Evolutionary conservation across 2,797 vertebrate genomes (phyloP).

Genomic region (Sternarchorhynchus goeldii): DNA sequence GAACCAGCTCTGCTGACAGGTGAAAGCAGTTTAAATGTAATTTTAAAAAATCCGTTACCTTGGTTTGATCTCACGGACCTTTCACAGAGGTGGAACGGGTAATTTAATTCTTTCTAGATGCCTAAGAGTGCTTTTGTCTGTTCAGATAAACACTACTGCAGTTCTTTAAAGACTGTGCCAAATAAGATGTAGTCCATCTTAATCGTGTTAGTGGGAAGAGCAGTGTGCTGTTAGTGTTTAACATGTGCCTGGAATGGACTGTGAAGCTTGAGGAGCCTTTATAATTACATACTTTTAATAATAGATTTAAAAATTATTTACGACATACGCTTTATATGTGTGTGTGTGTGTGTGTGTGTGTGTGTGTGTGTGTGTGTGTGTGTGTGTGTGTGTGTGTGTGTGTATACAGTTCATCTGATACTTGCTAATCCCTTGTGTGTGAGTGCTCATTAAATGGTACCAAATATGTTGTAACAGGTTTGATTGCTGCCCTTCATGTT

Average conservation of each 20-base stretch:
- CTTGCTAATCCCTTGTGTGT: constrained; percentile 12
- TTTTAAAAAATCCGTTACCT: neutral
- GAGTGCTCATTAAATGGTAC: constrained; percentile 3
- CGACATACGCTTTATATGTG: too few relatives aligned
- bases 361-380: neutral
- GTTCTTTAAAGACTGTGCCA: neutral
- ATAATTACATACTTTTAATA: neutral
- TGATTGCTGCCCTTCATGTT: neutral
- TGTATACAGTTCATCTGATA: constrained; percentile 4
- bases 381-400: neutral
- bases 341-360: neutral
- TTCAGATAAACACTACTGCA: too few relatives aligned
- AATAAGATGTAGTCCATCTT: neutral
- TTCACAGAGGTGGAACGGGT: neutral
- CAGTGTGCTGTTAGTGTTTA: too few relatives aligned
- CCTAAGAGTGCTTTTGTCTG: too few relatives aligned
- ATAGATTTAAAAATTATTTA: too few relatives aligned
- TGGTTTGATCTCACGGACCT: neutral
- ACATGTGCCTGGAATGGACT: neutral
- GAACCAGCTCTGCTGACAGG: neutral
- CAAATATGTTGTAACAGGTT: constrained; percentile 34
- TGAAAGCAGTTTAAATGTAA: neutral
- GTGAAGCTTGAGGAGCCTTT: neutral
- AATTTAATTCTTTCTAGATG: neutral
- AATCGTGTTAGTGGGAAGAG: neutral